A percentile compares a stretch with the other conserved stretches of the same genome.
These are phyloP conservation scores for Chanos chanos DNA, from an alignment of 2,797 vertebrate species.

Conservation along the genomic window DNA sequence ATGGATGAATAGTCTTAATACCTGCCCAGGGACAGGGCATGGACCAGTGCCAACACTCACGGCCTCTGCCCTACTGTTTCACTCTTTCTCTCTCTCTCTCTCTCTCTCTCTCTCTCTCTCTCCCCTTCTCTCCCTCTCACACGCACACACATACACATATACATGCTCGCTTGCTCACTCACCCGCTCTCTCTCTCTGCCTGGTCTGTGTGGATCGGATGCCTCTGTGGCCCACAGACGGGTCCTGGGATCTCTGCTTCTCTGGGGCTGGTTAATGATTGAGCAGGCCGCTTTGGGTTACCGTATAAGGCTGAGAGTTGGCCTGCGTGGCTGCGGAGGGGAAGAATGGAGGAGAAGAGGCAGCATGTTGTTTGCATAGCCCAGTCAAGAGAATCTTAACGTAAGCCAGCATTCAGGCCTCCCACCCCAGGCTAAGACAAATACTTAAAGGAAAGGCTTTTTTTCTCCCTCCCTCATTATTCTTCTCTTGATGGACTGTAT, in stretches of 20 bases:
- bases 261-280: conserved; percentile 52
- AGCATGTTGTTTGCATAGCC: conserved; percentile 14
- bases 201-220: background rate
- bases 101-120: background rate
- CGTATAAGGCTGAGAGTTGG: conserved; percentile 45
- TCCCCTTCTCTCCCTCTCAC: background rate
- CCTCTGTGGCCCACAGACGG: too few species aligned
- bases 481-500: conserved; percentile 38
- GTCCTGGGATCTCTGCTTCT: too few species aligned
- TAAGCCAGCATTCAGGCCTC: conserved; percentile 18
- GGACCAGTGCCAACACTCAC: background rate
- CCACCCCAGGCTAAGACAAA: conserved; percentile 7
- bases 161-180: background rate
- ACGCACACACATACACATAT: too few species aligned
- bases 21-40: background rate
- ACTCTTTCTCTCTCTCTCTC: background rate
- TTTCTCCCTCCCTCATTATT: conserved; percentile 39
- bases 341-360: conserved; percentile 14
- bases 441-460: conserved; percentile 4
- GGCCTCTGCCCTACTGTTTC: background rate
- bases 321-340: conserved; percentile 29
- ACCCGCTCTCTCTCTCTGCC: background rate
- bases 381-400: conserved; percentile 28
- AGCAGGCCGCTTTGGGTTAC: conserved; percentile 39
- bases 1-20: conserved; percentile 3